Evolutionary conservation across 2,113 vertebrate genomes (phyloP), one percentile per base, ranked within the genome.

Genomic region (Epinephelus fuscoguttatus): DNA sequence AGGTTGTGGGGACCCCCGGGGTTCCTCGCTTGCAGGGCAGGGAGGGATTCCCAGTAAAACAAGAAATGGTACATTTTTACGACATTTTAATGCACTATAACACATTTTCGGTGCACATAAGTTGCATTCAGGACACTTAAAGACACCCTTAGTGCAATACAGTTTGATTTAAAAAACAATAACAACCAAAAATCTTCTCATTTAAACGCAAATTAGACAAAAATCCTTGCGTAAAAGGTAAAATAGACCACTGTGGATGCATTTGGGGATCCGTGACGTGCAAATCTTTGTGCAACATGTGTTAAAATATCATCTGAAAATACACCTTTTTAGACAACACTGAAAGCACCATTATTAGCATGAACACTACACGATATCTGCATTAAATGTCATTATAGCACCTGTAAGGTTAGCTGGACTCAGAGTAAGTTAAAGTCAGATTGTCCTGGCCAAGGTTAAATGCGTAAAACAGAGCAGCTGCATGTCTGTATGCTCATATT

Each of bases 1-100:
- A 85, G 86, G 78, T 40, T 76, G 62, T 61, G 69, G 85, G 87
- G 75, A 87, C 78, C 89, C 84, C 88, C 82, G 78, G 78, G 88
- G 85, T 90, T 81, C 73, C 75, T 81, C 70, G 69, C 68, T 84
- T 70, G 82, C 59, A 84, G 75, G 72, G 67, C 72, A 89, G 75
- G 68, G 70, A 90, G 87, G 90, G 47, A 86, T 82, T 81, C 89
- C 89, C 82, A 81, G 53, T 79, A 64, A 83, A 72, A 84, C 12
- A 12, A 82, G 8, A 4, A 70, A 49, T 52, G 53, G 10, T 15
- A 33, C 2, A 17, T 63, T 80, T 71, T 70, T 27, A 63, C 59
- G 27, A 23, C 23, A 6, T 60, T 45, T 18, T 3, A 55, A 55
- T 23, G 3, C 37, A 40, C 40, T 14, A 2, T 21, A 53, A 30